Conservation (phyloP, 1,140 invertebrate species). For the Thaumatotibia leucotreta region DNA sequence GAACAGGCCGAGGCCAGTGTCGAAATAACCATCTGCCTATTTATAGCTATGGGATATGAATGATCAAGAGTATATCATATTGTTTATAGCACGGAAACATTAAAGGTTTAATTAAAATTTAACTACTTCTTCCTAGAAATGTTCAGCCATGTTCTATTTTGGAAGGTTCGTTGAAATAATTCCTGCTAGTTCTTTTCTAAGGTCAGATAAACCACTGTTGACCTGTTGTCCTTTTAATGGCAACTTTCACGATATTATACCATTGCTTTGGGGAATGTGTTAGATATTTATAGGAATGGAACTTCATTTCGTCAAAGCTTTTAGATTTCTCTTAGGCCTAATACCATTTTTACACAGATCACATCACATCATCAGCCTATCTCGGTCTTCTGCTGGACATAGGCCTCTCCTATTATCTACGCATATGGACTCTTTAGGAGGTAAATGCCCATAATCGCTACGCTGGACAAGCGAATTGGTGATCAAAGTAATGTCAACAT, state of each 20-base stretch:
- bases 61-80: conserved; percentile 12
- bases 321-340: neutral
- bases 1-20: conserved; percentile 52
- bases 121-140: neutral
- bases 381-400: too few relatives aligned
- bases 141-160: neutral
- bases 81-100: neutral
- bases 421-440: too few relatives aligned
- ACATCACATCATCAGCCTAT: neutral
- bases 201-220: too few relatives aligned
- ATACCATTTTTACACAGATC: neutral
- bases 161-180: neutral
- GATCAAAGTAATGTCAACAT: too few relatives aligned
- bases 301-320: too few relatives aligned
- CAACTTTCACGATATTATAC: too few relatives aligned
- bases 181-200: neutral
- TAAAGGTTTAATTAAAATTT: conserved; percentile 9
- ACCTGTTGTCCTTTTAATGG: too few relatives aligned
- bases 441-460: too few relatives aligned
- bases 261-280: too few relatives aligned
- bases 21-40: conserved; percentile 45
- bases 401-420: too few relatives aligned
- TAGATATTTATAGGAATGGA: too few relatives aligned
- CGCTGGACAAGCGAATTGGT: too few relatives aligned
- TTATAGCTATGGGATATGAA: conserved; percentile 22